Conservation (phyloP, 2,888 invertebrate species). For the Athalia rosae region DNA sequence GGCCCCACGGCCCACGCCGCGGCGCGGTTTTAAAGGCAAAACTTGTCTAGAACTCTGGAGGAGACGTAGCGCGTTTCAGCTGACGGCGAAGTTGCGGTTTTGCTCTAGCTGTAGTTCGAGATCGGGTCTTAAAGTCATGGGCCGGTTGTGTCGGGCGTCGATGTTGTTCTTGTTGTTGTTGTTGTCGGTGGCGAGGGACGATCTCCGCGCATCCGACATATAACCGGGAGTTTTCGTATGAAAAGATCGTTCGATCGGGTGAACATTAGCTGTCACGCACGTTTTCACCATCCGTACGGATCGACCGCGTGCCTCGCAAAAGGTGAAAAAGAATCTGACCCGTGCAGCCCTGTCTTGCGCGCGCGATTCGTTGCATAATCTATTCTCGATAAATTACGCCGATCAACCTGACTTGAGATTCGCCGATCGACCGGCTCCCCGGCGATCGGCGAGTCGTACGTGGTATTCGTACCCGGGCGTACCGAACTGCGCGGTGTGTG, state of each 20-base stretch:
- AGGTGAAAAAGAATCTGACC: constrained; percentile 32
- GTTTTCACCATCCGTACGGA: constrained; percentile 20
- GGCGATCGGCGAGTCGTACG: neutral
- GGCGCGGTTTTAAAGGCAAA: constrained; percentile 35
- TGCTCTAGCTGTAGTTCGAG: constrained; percentile 4
- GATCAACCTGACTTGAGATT: constrained; percentile 30
- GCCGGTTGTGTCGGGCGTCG: neutral
- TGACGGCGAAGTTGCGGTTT: neutral
- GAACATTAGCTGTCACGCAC: constrained; percentile 30
- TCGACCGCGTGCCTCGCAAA: constrained; percentile 12
- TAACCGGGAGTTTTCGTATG: constrained; percentile 13
- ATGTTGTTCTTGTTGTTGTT: no score
- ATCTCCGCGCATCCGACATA: no score
- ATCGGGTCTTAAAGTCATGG: constrained; percentile 30
- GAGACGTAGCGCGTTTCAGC: constrained; percentile 11
- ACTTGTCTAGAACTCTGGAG: constrained; percentile 38
- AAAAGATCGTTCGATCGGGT: constrained; percentile 25
- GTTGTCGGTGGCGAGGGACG: no score
- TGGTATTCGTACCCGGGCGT: neutral
- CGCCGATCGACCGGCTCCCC: constrained; percentile 10
- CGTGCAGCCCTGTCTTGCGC: constrained; percentile 10
- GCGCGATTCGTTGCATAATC: constrained; percentile 38
- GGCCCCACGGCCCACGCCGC: constrained; percentile 31
- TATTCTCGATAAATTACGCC: constrained; percentile 32
- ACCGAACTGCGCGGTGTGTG: no score